Evolutionary conservation across 2,797 vertebrate genomes (phyloP).

Genomic region (Acanthornis magna): DNA sequence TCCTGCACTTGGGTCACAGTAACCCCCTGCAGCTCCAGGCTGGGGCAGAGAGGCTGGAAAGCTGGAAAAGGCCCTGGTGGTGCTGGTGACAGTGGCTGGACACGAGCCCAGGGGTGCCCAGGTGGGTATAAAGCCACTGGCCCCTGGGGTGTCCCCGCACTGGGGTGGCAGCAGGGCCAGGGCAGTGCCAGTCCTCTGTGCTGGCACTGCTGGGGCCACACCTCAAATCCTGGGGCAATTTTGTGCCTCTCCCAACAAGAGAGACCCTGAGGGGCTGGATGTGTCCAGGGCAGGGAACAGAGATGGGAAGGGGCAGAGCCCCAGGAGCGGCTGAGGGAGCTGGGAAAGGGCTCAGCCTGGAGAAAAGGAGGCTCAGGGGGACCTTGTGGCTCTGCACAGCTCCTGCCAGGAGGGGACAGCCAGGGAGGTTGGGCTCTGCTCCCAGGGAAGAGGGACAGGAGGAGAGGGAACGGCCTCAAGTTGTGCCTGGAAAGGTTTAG

Average conservation of each 20-base stretch:
- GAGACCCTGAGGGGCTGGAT: background rate
- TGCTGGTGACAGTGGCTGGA: fast-evolving
- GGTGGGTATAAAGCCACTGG: background rate
- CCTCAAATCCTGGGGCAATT: background rate
- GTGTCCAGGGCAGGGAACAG: background rate
- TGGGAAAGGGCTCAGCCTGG: background rate
- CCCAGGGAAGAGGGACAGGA: background rate
- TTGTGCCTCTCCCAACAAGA: background rate
- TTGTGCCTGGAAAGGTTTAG: background rate
- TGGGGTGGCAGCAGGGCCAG: background rate
- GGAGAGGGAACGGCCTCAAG: background rate
- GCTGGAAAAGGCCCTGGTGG: background rate
- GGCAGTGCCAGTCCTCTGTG: background rate
- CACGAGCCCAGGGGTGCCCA: background rate
- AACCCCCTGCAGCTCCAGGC: background rate
- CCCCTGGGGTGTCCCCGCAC: background rate
- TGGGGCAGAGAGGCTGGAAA: background rate
- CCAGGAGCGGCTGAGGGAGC: background rate
- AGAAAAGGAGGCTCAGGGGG: background rate
- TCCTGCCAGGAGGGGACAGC: background rate
- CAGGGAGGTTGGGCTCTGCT: background rate
- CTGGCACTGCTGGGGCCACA: background rate
- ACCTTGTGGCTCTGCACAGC: background rate
- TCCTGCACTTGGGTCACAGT: background rate
- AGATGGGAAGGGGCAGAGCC: background rate